Base-by-base conservation (phyloP, 2,888 invertebrate species). In the Schizaphis graminum region DNA sequence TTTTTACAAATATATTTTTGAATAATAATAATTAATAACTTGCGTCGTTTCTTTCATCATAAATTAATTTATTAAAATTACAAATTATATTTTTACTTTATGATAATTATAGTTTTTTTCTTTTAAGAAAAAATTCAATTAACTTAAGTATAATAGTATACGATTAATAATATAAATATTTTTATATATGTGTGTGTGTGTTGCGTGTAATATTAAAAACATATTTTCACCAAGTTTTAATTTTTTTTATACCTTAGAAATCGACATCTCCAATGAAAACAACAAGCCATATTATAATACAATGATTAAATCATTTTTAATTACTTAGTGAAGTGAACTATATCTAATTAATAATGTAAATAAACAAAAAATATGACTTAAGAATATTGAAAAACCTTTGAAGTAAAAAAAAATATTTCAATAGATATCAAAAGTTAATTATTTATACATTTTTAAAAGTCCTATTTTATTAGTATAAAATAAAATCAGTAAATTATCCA, bases 251-350 rank as follows among this genome's bases (percentile, higher is more conserved):
- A 77, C 28, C 61, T 89, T 44, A 61, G 10, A 89, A 89, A 44
- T 61, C 7, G 41, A 61, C 28, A 41, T 53, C n/a, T 77, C 4
- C 35, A 91, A 91, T 91, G 7, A 91, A 91, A 49, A 91, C 8
- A 28, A 53, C 53, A 26, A 35, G 26, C 53, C 7, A 13, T 41
- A 53, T 53, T 41, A 84, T 84, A 84, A 28, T 91, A 77, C 44
- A 85, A 85, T 85, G 91, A 85, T 91, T 84, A 85, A 44, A 57
- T 85, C 21, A 44, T 44, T 56, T 91, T 85, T 91, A 85, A 85
- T 91, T 91, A 91, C 44, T 56, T 84, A 56, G 28, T 53, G 56
- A 56, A 56, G n/a, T 57, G 21, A 85, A 26, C 91, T 57, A 26
- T 28, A 35, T 41, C 4, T 16, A 44, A 91, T 44, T 85, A 91